Percentiles rank a stretch among this genome's conserved stretches.
These are phyloP conservation scores for Rhinolophus sinicus DNA, from an alignment of 2,113 vertebrate species.

Conservation along the genomic window DNA sequence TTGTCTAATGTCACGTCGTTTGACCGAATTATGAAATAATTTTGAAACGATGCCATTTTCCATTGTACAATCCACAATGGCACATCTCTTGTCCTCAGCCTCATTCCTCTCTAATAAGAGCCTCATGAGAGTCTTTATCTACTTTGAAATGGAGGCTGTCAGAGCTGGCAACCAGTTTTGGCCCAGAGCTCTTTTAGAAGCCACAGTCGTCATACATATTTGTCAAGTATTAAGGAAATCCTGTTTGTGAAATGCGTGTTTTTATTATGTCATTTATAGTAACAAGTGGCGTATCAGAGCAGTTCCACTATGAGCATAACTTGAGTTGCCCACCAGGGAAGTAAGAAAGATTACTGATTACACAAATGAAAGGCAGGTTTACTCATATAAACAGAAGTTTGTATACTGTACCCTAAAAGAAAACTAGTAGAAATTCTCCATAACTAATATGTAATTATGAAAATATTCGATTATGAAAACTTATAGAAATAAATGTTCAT, in stretches of 20 bases:
- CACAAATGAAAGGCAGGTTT: constrained; percentile 41
- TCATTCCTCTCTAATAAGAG: not conserved
- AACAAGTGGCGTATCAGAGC: not conserved
- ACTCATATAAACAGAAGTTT: not conserved
- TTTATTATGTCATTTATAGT: constrained; percentile 38
- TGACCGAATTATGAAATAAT: constrained; percentile 2
- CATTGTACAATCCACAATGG: not conserved
- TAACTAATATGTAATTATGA: not conserved
- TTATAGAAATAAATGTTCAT: constrained; percentile 1
- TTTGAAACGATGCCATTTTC: not conserved
- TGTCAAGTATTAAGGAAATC: constrained; percentile 21
- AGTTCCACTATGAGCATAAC: not conserved
- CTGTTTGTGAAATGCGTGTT: not conserved
- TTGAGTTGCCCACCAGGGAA: constrained; percentile 29
- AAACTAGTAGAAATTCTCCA: constrained; percentile 11
- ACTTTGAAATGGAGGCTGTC: constrained; percentile 31
- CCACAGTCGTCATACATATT: not conserved
- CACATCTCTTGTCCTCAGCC: not conserved
- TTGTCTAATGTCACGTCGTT: constrained; percentile 13
- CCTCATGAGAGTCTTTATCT: constrained; percentile 10
- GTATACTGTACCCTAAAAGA: not conserved
- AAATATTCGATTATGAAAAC: constrained; percentile 13
- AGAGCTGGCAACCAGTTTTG: constrained; percentile 16
- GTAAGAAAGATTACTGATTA: constrained; percentile 23
- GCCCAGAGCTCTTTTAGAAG: constrained; percentile 9